Base-by-base conservation (phyloP, 2,113 vertebrate species). In the Grammatotria lemairii region DNA sequence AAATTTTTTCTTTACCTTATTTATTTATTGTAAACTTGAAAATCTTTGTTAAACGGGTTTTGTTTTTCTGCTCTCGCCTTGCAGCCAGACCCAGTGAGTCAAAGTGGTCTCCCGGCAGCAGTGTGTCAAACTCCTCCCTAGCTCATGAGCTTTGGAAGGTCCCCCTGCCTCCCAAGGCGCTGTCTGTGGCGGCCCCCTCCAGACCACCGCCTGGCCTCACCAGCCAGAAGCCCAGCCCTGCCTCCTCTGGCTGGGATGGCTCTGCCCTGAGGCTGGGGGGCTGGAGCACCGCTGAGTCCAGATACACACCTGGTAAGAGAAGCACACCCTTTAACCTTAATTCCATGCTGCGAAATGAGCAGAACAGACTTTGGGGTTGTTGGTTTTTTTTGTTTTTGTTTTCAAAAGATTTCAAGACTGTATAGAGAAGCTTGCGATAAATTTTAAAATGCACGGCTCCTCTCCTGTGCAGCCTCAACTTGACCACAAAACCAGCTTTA, bases 81-180 rank as follows among this genome's bases (percentile, higher is more conserved):
- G 90, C 96, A 99, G 98, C 97, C 97, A 99, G 98, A 99, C 97
- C 97, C 96, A 97, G 97, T 97, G 99, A 99, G 96, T 98, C 98
- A 96, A 99, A 99, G 96, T 99, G 98, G 98, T 97, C 98, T 96
- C 98, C 98, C 94, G 97, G 98, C 79, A 83, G 92, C 95, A 97
- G 98, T 95, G 97, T 98, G 95, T 97, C 97, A 95, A 99, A 98
- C 97, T 98, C 98, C 95, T 99, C 99, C 96, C 96, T 99, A 96
- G 98, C 99, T 96, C 99, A 99, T 85, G 99, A 99, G 97, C 97
- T 99, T 96, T 99, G 99, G 99, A 99, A 99, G 97, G 98, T 99
- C 94, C 99, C 99, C 95, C 96, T 99, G 97, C 97, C 98, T 94
- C 96, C 98, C 91, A 99, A 99, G 97, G 97, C 96, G 91, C 97